Evolutionary conservation across 2,797 vertebrate genomes (phyloP).

Genomic region (Neopelma chrysocephalum): DNA sequence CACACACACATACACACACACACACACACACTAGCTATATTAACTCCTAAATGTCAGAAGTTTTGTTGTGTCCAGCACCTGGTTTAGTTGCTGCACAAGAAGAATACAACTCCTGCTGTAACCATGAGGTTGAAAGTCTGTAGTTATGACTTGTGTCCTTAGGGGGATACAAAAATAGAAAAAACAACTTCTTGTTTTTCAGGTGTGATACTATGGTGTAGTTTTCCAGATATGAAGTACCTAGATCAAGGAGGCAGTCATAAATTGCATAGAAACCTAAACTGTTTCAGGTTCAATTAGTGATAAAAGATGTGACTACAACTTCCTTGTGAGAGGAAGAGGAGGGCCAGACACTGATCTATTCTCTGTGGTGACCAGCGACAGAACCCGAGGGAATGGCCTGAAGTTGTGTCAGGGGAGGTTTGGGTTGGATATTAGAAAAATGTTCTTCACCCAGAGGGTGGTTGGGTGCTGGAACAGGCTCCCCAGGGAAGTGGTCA

Average conservation of each 20-base stretch:
- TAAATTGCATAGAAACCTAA: neutral
- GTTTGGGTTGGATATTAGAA: neutral
- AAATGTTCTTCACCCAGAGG: neutral
- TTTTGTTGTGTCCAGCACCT: slow-evolving; percentile 12
- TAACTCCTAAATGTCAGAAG: slow-evolving; percentile 57
- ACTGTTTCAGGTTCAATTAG: neutral
- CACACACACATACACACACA: slow-evolving; percentile 6
- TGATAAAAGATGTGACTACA: neutral
- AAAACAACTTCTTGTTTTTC: neutral
- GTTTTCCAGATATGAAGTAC: neutral
- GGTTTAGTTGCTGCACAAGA: neutral
- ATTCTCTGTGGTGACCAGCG: neutral
- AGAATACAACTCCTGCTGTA: neutral
- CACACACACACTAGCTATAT: slow-evolving; percentile 1
- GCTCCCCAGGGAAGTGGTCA: neutral
- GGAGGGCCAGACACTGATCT: neutral
- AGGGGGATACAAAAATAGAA: neutral
- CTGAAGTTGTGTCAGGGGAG: neutral
- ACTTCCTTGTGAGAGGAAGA: neutral
- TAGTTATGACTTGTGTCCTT: neutral
- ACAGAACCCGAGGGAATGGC: neutral
- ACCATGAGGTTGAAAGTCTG: neutral
- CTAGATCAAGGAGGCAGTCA: neutral
- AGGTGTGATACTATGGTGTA: neutral
- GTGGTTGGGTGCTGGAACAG: neutral